Base-by-base conservation (phyloP, 1,140 invertebrate species). In the Pseudomyrmex dendroicus region DNA sequence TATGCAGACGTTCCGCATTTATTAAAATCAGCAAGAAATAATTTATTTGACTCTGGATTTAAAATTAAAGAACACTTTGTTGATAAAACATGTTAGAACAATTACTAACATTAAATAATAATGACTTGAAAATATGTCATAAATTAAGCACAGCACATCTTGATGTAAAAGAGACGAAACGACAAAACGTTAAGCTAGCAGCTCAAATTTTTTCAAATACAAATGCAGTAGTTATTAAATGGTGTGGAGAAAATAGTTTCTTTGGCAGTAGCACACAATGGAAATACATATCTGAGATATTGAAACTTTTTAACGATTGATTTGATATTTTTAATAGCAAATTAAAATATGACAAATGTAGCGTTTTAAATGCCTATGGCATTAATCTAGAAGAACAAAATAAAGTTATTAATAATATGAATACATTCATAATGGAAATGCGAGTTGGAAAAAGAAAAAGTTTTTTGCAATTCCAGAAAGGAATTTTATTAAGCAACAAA, bases 381-480 rank as follows among this genome's bases (percentile, higher is more conserved):
- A 5, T 66, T 2, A 66, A 20, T 48, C 2, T 66, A 46, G 9
- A 66, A 66, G 9, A 66, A 48, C 35, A 48, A 66, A 66, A 66
- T 63, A 15, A 63, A 15, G 35, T 63, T 63, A 15, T 63, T 25
- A 7, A n/a, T n/a, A 63, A 44, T n/a, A 66, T 66, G 35, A 46
- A n/a, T 4, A 44, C 17, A 48, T 20, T 66, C 22, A 13, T 66
- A 0, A 66, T 20, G 7, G 44, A 66, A 48, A 66, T 48, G 63
- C 44, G 63, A 20, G 63, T 48, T 12, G 63, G 2, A 2, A 7
- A 48, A 10, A 17, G 10, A 20, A 48, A 12, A n/a, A 66, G 44
- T 66, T 17, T 66, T 5, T 66, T 66, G 4, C 63, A 48, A 20
- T 63, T 63, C 3, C 62, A 61, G 10, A 61, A 61, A 61, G 59